These are phyloP conservation scores for Desmodus rotundus DNA, from an alignment of 2,113 vertebrate species.

Conservation along the genomic window DNA sequence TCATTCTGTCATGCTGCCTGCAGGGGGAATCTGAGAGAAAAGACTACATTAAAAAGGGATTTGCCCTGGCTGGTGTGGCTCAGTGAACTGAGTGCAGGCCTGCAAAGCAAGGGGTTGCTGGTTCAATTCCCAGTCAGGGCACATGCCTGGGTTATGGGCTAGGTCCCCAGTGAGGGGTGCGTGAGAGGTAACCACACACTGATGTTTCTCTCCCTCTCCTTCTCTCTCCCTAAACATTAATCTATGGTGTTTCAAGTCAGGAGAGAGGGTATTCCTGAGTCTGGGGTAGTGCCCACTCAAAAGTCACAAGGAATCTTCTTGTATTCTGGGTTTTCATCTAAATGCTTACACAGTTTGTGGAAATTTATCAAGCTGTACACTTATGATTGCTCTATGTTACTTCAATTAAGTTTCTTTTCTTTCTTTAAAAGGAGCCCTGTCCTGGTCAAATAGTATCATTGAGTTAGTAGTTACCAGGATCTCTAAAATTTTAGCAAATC, in stretches of 20 bases:
- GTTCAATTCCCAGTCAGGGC: no score
- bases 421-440: background rate
- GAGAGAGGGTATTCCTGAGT: background rate
- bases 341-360: background rate
- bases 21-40: background rate
- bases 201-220: no score
- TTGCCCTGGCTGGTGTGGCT: no score
- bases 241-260: background rate
- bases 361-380: background rate
- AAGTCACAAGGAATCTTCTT: background rate
- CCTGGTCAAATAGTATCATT: background rate
- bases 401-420: background rate
- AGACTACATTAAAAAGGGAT: background rate
- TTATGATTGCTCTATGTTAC: background rate
- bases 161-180: no score
- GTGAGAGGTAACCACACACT: no score
- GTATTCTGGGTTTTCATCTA: background rate
- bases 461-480: background rate
- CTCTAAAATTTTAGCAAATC: constrained; percentile 32
- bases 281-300: background rate
- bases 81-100: no score
- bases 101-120: no score
- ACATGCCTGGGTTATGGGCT: no score
- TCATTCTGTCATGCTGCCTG: background rate
- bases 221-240: no score